A percentile compares a stretch with the other conserved stretches of the same genome.
phyloP scores from a whole-genome alignment of 2,113 vertebrate species.

The Zosterops lateralis region DNA sequence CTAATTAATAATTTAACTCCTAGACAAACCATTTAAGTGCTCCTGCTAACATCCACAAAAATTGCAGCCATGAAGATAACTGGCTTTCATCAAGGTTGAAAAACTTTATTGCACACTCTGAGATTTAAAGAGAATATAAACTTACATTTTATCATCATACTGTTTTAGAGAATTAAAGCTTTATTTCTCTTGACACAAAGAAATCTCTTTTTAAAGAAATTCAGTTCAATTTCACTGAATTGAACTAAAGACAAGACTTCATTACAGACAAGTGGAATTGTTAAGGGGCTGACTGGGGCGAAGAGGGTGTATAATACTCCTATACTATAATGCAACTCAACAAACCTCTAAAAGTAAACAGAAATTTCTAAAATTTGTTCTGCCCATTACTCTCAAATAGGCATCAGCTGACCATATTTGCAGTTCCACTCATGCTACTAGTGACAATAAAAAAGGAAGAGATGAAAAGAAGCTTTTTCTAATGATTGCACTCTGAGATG shows the following conservation, averaged over 20 bases:
- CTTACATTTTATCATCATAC: neutral
- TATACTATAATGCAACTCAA: neutral
- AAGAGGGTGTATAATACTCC: neutral
- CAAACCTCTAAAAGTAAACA: neutral
- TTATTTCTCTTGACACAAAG: neutral
- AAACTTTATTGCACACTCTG: neutral
- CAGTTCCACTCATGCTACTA: neutral
- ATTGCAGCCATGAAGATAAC: neutral
- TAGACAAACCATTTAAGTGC: neutral
- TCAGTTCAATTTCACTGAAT: neutral
- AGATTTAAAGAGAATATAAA: neutral
- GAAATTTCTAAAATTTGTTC: neutral
- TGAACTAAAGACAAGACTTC: neutral
- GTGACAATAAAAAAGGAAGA: neutral
- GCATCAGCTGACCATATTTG: neutral
- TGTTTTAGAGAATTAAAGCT: neutral
- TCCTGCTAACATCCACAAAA: neutral
- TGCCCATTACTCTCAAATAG: neutral
- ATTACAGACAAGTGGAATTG: neutral
- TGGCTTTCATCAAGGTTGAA: neutral
- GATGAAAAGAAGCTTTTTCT: neutral
- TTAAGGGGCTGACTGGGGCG: neutral
- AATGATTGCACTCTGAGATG: neutral
- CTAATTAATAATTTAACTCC: neutral
- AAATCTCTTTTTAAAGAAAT: neutral